These are phyloP conservation scores for Neodontobutis hainanensis DNA, from an alignment of 2,113 vertebrate genomes.

Conservation along the genomic window DNA sequence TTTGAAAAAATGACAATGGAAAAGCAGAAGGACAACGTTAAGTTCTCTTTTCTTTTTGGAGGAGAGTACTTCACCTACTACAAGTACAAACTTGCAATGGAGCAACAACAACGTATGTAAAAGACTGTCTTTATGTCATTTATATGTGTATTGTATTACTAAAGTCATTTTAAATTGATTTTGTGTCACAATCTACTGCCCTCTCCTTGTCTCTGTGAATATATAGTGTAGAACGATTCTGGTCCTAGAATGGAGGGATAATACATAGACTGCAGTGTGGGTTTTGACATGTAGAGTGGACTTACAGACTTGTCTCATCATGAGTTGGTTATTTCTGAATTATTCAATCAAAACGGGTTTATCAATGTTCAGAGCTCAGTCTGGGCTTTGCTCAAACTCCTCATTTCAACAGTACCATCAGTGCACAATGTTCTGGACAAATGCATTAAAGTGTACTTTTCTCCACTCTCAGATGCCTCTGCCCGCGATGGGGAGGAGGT, in stretches of 20 bases:
- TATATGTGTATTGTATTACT: neutral
- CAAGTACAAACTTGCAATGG: conserved; percentile 93
- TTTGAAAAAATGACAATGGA: conserved; percentile 99
- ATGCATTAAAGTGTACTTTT: conserved; percentile 77
- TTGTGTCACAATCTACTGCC: neutral
- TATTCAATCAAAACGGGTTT: no score
- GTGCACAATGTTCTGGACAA: neutral
- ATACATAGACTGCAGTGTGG: no score
- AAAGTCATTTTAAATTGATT: neutral
- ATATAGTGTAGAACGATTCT: no score
- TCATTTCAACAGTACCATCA: neutral
- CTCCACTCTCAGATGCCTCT: conserved; percentile 78
- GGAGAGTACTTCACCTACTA: conserved; percentile 98
- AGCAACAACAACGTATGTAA: conserved; percentile 90
- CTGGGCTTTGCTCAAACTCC: neutral
- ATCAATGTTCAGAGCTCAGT: no score
- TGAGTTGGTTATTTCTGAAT: no score
- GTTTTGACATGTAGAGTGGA: no score
- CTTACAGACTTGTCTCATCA: no score
- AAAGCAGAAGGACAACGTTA: conserved; percentile 97
- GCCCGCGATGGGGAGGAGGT: conserved; percentile 78
- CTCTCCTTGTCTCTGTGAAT: neutral
- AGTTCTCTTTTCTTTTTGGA: conserved; percentile 97
- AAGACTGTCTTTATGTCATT: neutral
- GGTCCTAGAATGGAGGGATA: no score